Base-by-base conservation (phyloP, 2,888 invertebrate species). In the Dynastes maya region DNA sequence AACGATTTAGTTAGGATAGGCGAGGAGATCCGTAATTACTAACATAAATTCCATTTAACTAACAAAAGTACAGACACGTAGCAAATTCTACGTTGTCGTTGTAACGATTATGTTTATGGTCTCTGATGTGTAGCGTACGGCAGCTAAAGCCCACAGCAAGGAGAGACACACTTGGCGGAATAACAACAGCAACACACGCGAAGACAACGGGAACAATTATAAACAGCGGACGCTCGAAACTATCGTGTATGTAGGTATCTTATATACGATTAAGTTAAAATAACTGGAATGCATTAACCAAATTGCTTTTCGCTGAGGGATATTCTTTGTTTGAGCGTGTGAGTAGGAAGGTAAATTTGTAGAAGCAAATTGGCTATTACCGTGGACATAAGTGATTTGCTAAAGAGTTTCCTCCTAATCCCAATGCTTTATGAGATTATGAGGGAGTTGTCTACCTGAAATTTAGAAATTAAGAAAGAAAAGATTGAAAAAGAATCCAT, bases 61-160 rank as follows among this genome's bases (percentile, higher is more conserved):
- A 49, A 67, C 63, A 76, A 55, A 76, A 68, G 76, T 67, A 76
- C 67, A 37, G 53, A 55, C 58, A 67, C 76, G 58, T 68, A 76
- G 76, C 76, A 76, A 67, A 76, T 76, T 76, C 67, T 68, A 58
- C 76, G 40, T 67, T 67, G 67, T 74, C 72, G 61, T 67, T 68
- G 51, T 76, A 76, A 76, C 76, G 76, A 76, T 76, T 76, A 76
- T 68, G 76, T 76, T 76, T 76, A 76, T 76, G 16, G 61, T 67
- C 68, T 51, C 29, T 51, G 29, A 49, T 22, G 61, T 32, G 22
- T 16, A 61, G 45, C 45, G 45, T 5, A 45, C 58, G 72, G 40
- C 70, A 29, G 51, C 55, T 45, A 45, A 8, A 45, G 45, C 45
- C 11, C 32, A 37, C 32, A 45, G 45, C 45, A 11, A 45, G 11